Evolutionary conservation across 2,888 invertebrate genomes (phyloP).

Genomic region (Formica aserva): DNA sequence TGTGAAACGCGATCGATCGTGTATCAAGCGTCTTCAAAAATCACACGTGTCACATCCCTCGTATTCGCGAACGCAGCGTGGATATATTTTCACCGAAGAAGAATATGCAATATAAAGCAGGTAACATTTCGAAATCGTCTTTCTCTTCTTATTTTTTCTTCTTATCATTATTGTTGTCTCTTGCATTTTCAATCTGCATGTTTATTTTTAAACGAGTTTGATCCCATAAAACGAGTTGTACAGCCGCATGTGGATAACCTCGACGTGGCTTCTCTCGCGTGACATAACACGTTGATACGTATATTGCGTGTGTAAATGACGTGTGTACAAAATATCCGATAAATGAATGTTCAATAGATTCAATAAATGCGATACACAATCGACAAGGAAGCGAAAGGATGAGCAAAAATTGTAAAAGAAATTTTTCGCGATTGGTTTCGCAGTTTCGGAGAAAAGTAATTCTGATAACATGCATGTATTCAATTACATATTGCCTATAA

Average conservation of each 20-base stretch:
- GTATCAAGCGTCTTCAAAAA: background rate
- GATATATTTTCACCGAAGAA: background rate
- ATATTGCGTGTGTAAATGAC: background rate
- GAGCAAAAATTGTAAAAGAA: background rate
- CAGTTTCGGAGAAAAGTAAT: background rate
- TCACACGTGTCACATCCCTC: background rate
- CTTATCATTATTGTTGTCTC: background rate
- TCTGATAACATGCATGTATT: background rate
- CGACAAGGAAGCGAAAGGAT: background rate
- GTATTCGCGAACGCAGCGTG: background rate
- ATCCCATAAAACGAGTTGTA: slow-evolving; percentile 1
- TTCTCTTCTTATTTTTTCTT: background rate
- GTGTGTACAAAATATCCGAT: slow-evolving; percentile 1
- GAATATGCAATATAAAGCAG: background rate
- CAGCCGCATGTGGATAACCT: slow-evolving; percentile 13
- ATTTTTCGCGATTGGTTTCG: background rate
- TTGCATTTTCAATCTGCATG: slow-evolving; percentile 1
- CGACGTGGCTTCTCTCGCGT: slow-evolving; percentile 23
- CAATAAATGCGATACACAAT: background rate
- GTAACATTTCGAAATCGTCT: background rate
- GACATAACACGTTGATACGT: background rate
- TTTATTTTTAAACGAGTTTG: background rate
- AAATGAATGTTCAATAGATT: background rate
- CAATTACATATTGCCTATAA: background rate
- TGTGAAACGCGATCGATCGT: background rate